Conservation (phyloP, 2,797 vertebrate species). For the Alectoris magna region DNA sequence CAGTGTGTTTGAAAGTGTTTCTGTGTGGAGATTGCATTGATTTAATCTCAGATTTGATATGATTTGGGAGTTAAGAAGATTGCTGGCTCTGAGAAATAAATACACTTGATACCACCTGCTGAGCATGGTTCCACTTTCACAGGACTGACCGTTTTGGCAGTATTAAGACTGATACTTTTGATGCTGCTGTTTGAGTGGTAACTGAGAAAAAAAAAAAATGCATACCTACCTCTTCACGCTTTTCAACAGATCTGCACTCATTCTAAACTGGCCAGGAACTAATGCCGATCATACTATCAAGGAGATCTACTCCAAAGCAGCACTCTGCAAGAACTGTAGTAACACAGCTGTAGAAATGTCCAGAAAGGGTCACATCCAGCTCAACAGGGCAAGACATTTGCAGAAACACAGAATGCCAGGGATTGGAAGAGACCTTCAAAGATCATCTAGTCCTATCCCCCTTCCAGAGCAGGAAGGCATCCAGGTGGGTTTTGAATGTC, state of each 20-base stretch:
- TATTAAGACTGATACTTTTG: not conserved
- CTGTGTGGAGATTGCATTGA: not conserved
- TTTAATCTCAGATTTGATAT: constrained; percentile 45
- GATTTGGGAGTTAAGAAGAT: constrained; percentile 26
- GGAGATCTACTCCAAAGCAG: not conserved
- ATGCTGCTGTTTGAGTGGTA: not conserved
- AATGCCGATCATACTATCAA: not conserved
- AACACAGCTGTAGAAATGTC: not conserved
- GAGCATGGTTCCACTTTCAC: not conserved
- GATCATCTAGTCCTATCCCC: no score
- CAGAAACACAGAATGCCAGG: not conserved
- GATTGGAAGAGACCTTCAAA: no score
- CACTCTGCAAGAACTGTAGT: not conserved
- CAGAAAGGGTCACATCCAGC: not conserved
- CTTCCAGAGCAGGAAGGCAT: no score
- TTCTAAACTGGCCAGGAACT: not conserved
- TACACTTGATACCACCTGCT: constrained; percentile 29
- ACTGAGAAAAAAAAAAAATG: not conserved
- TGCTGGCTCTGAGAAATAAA: constrained; percentile 34
- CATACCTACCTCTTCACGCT: not conserved
- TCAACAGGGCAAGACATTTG: not conserved
- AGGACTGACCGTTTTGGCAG: not conserved
- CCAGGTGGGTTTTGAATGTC: no score
- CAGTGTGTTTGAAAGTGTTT: not conserved
- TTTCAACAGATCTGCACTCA: not conserved